These are phyloP conservation scores for Callyntrura sp. DNA, from an alignment of 2,888 invertebrate genomes.

Conservation along the genomic window DNA sequence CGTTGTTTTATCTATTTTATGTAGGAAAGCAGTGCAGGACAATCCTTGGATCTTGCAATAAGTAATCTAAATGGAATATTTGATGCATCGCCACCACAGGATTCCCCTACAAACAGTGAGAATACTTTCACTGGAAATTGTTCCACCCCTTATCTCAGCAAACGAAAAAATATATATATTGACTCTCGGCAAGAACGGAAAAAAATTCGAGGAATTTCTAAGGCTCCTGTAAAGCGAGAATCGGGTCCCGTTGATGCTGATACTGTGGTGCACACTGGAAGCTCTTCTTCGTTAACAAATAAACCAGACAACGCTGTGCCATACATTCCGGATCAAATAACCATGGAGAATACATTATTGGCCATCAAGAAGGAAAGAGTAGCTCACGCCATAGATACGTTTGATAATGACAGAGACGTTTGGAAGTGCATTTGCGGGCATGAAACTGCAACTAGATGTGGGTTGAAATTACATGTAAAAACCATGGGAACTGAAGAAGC, in stretches of 20 bases:
- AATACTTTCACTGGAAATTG: not conserved
- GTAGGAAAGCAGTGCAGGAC: too few species aligned
- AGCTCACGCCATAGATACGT: not conserved
- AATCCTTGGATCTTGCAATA: too few species aligned
- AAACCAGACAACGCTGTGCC: too few species aligned
- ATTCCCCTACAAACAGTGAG: not conserved
- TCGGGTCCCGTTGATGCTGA: not conserved
- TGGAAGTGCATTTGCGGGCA: slow-evolving; percentile 40
- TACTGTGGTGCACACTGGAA: not conserved
- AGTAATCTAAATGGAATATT: not conserved
- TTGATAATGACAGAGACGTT: not conserved
- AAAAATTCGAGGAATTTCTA: slow-evolving; percentile 2
- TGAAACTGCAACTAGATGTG: not conserved
- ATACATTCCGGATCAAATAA: not conserved
- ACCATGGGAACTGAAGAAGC: not conserved
- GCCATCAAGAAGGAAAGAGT: slow-evolving; percentile 41
- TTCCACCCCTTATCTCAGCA: not conserved
- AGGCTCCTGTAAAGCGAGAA: slow-evolving; percentile 32
- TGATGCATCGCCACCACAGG: not conserved
- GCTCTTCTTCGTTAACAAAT: not conserved
- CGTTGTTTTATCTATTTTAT: too few species aligned
- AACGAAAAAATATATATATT: not conserved
- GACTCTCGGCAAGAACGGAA: not conserved
- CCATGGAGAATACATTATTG: not conserved
- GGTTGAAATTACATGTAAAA: slow-evolving; percentile 27